phyloP scores from a whole-genome alignment of 2,888 invertebrate species.

The Macrosiphum euphorbiae region DNA sequence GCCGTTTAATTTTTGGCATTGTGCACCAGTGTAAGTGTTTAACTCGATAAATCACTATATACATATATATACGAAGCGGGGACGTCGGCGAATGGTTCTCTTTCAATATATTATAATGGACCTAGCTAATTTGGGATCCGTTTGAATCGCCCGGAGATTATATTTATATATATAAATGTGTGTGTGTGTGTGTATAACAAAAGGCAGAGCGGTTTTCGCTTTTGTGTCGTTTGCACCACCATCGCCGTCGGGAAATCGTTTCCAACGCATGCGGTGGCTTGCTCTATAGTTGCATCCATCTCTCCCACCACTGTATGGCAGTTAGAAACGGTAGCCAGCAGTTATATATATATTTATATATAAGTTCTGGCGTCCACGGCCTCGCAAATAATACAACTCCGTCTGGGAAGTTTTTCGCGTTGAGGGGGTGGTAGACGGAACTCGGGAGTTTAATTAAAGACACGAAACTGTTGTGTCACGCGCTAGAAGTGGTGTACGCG shows the following conservation, averaged over 20 bases:
- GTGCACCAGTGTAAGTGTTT: not conserved
- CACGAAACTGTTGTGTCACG: not conserved
- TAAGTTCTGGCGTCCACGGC: not conserved
- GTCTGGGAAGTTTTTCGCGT: slow-evolving; percentile 9
- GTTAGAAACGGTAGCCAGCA: not conserved
- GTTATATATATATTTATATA: not conserved
- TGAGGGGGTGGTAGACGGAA: not conserved
- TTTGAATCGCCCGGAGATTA: not conserved
- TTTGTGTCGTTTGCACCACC: slow-evolving; percentile 34
- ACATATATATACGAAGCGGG: not conserved
- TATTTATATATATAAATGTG: not conserved
- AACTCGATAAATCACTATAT: slow-evolving; percentile 10
- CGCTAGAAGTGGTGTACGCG: not conserved
- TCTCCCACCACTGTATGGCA: not conserved
- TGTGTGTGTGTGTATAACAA: not conserved
- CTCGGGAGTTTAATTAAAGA: slow-evolving; percentile 48
- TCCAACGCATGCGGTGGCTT: not conserved
- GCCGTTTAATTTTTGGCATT: slow-evolving; percentile 18
- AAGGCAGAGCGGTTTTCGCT: slow-evolving; percentile 38
- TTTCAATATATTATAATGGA: slow-evolving; percentile 16
- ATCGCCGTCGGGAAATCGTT: slow-evolving; percentile 7
- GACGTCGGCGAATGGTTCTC: not conserved
- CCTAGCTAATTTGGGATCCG: slow-evolving; percentile 6
- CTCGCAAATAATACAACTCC: not conserved
- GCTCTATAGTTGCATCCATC: not conserved